These are phyloP conservation scores for Nemotelus nigrinus DNA, from an alignment of 2,888 invertebrate species.

Conservation along the genomic window DNA sequence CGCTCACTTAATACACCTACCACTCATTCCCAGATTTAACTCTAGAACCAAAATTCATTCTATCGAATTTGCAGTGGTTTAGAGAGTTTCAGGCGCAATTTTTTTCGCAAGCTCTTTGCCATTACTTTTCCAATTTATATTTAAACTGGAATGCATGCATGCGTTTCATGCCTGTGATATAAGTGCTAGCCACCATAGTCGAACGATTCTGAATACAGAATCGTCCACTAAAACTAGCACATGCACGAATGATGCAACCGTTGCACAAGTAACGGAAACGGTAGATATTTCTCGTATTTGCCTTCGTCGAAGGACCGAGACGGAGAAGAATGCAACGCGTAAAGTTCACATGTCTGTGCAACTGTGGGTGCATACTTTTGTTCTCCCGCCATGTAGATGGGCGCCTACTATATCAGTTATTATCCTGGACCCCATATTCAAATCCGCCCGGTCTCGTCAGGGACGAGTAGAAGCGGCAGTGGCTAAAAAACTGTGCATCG, in stretches of 20 bases:
- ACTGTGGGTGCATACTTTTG: conserved; percentile 14
- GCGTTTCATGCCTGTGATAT: conserved; percentile 27
- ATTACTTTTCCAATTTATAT: conserved; percentile 44
- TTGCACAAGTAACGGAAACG: not conserved
- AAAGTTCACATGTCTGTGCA: not conserved
- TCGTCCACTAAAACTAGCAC: conserved; percentile 48
- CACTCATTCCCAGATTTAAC: conserved; percentile 19
- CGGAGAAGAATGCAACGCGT: conserved; percentile 38
- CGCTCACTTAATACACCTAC: not conserved
- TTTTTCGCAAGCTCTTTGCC: conserved; percentile 30
- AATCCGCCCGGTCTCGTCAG: conserved; percentile 8
- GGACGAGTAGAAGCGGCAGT: conserved; percentile 2
- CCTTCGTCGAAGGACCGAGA: conserved; percentile 9
- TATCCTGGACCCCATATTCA: not conserved
- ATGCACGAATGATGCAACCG: conserved; percentile 42
- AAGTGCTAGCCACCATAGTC: conserved; percentile 25
- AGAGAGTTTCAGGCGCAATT: conserved; percentile 18
- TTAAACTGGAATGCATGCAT: conserved; percentile 42
- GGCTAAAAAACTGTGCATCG: conserved; percentile 38
- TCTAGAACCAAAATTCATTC: conserved; percentile 49
- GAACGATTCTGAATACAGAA: conserved; percentile 18
- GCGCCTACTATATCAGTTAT: conserved; percentile 21
- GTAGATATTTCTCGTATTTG: conserved; percentile 25
- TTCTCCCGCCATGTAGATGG: not conserved
- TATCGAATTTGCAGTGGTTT: conserved; percentile 50